Evolutionary conservation across 2,113 vertebrate genomes (phyloP), one percentile per base, ranked within the genome.

Genomic region (Myiozetetes cayanensis): DNA sequence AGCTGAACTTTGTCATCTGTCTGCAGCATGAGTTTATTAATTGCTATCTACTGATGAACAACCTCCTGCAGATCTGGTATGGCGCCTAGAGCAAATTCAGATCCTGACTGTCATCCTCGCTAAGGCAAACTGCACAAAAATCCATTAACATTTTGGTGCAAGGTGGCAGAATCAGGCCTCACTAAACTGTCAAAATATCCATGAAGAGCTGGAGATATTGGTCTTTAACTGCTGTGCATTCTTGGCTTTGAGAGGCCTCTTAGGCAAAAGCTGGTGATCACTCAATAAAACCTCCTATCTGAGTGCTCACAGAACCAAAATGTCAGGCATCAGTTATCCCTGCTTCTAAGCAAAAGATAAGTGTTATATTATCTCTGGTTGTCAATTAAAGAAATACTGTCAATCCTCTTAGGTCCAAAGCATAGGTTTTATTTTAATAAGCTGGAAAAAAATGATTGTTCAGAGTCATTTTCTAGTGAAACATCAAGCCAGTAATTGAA

Each of bases 71-170:
- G 85, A 59, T 83, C 63, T 85, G 33, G 35, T 52, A 50, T 41
- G 56, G 56, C 41, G 19, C 12, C 37, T 70, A 65, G 81, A 72
- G 76, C 35, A 78, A 85, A 75, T 65, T 81, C 39, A 53, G 89
- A 58, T 1, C 2, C 85, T 86, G 76, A 74, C 41, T 85, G 73
- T 84, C 86, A 88, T 85, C 80, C 44, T 89, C 73, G 58, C 65
- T 95, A 95, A 95, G 92, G 90, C 86, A 96, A 94, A 75, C 68
- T 49, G 31, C 65, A 86, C 49, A 92, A 81, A 88, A 82, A 56
- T 76, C 65, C 73, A 6, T 78, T 75, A n/a, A 84, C 13, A 24
- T 87, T 92, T 94, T 61, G n/a, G 67, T 81, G 61, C 41, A 61
- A 70, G 65, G 49, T 86, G 92, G 23, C 65, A 92, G 90, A 96